Evolutionary conservation across 2,797 vertebrate species (phyloP), one percentile per base, ranked within the genome.

Genomic region (Peromyscus attwateri): DNA sequence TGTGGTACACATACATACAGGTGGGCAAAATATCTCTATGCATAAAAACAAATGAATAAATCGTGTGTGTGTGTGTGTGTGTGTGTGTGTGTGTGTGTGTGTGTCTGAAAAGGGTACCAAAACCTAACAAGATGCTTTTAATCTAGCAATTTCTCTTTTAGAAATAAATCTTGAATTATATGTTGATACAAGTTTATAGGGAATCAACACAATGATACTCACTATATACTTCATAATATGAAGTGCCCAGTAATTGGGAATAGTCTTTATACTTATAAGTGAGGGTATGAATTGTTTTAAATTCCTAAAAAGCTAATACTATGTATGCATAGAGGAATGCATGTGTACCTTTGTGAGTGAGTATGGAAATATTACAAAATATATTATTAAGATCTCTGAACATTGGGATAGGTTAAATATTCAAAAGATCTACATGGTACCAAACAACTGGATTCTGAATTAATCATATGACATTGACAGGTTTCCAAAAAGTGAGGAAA

Each of bases 291-390:
- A 95, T 92, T 81, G 46, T 21, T 40, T n/a, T 79, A 66, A 3
- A 90, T 52, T 13, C 14, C 82, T 62, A 92, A 92, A 29, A 87
- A 76, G 43, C 2, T 57, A 94, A 83, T 68, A 80, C 0, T 37
- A 66, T 83, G 14, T 12, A 85, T 94, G 43, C 34, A 40, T 80
- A 87, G 66, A 92, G 93, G 46, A 29, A 84, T 80, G 9, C 19
- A 57, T 9, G 29, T 75, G 52, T 13, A 40, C 70, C 80, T 95
- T 73, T 76, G 10, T 94, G 5, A 91, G 6, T 75, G 9, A n/a
- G 52, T 87, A 70, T 43, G 17, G 7, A 92, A 93, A 93, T 21
- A 89, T 68, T 71, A 46, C 23, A 91, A 94, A 95, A 94, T 77
- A 55, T 73, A 43, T 75, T 75, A 43, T 40, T 75, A n/a, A 68